These are phyloP conservation scores for Heterotilapia buettikoferi DNA, from an alignment of 2,113 vertebrate species.

Conservation along the genomic window DNA sequence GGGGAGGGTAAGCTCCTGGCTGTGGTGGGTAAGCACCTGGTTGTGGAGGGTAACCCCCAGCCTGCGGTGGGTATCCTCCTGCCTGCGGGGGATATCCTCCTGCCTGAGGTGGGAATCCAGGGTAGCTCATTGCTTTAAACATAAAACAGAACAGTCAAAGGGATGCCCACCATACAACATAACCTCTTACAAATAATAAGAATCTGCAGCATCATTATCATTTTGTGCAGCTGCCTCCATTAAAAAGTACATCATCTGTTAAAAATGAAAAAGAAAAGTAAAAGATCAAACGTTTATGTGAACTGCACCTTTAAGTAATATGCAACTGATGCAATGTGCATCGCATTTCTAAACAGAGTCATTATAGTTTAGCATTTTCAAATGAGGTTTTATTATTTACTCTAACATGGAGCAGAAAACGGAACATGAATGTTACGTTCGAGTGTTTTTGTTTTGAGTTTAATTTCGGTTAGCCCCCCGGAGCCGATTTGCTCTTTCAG, in stretches of 20 bases:
- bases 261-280: not conserved
- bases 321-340: not conserved
- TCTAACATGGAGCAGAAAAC: not conserved
- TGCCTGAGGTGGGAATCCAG: slow-evolving; percentile 75
- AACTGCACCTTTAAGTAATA: not conserved
- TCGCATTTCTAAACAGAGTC: not conserved
- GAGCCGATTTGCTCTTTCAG: not conserved
- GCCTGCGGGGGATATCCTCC: slow-evolving; percentile 67
- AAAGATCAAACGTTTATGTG: not conserved
- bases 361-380: not conserved
- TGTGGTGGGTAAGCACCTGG: slow-evolving; percentile 61
- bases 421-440: not conserved
- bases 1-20: slow-evolving; percentile 73
- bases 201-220: not conserved
- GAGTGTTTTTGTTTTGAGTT: not conserved
- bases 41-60: slow-evolving; percentile 62
- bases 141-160: slow-evolving; percentile 52
- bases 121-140: slow-evolving; percentile 83
- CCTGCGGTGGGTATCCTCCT: slow-evolving; percentile 66
- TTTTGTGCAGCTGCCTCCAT: not conserved
- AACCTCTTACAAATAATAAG: not conserved
- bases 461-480: not conserved
- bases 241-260: not conserved
- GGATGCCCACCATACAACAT: not conserved
- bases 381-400: not conserved